Conservation (phyloP, 2,113 vertebrate species). For the Burhinus bistriatus region DNA sequence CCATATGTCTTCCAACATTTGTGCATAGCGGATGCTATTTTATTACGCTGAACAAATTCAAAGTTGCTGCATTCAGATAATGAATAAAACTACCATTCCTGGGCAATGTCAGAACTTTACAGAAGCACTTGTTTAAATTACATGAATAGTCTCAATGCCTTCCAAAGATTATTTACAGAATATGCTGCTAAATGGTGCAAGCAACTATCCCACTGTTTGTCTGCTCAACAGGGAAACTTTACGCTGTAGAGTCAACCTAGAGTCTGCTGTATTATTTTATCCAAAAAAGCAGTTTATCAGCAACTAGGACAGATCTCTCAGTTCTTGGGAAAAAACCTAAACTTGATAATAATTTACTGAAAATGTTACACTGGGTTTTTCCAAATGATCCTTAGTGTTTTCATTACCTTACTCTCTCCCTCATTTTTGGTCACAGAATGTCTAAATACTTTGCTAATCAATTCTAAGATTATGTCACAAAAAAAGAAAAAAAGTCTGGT, state of each 20-base stretch:
- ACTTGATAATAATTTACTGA: neutral
- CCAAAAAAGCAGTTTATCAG: neutral
- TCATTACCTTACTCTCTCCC: neutral
- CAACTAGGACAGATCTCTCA: neutral
- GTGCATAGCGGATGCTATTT: neutral
- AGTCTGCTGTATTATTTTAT: neutral
- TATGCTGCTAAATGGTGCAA: neutral
- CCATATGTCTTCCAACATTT: neutral
- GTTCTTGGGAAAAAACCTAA: neutral
- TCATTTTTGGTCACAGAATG: neutral
- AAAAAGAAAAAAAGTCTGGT: fast-evolving
- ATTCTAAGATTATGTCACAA: neutral
- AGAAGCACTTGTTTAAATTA: slow-evolving; percentile 9
- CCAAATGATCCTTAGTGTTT: neutral
- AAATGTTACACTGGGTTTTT: neutral
- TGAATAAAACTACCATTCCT: neutral
- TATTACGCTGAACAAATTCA: neutral
- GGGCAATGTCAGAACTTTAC: neutral
- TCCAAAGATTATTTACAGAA: neutral
- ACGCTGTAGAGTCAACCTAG: neutral
- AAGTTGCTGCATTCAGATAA: neutral
- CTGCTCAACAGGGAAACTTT: neutral
- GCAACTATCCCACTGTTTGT: neutral
- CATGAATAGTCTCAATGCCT: neutral
- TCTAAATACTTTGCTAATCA: neutral